phyloP scores from a whole-genome alignment of 92 coral and sea anemone genomes.

The Meandrina meandrites region DNA sequence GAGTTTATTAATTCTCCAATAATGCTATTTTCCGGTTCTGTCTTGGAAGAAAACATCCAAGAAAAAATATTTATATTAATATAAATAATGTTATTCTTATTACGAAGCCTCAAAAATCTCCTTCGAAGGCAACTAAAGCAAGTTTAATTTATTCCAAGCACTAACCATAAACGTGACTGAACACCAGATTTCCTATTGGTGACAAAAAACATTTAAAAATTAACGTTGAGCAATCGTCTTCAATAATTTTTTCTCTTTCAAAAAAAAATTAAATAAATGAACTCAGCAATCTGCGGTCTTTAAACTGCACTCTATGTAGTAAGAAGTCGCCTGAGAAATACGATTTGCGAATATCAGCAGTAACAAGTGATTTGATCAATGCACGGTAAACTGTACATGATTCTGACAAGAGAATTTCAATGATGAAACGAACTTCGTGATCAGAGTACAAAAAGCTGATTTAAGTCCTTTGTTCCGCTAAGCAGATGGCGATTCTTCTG shows the following conservation, averaged over 20 bases:
- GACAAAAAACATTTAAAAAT: not conserved
- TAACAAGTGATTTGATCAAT: not conserved
- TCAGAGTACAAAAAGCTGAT: not conserved
- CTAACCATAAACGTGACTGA: no score
- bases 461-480: constrained; percentile 24
- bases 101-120: not conserved
- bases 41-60: not conserved
- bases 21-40: not conserved
- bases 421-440: not conserved
- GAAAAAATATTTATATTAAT: not conserved
- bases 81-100: not conserved
- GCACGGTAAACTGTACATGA: not conserved
- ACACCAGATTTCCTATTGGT: not conserved
- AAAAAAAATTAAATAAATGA: no score
- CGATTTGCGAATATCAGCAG: not conserved
- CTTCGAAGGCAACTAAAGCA: not conserved
- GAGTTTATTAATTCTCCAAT: not conserved
- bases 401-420: not conserved
- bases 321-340: not conserved
- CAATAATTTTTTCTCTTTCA: constrained; percentile 20
- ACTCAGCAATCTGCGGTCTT: not conserved
- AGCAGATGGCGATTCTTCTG: constrained; percentile 72
- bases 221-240: not conserved
- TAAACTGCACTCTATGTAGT: not conserved
- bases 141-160: not conserved